Conservation (phyloP, 2,888 invertebrate species). For the Eupithecia centaureata region DNA sequence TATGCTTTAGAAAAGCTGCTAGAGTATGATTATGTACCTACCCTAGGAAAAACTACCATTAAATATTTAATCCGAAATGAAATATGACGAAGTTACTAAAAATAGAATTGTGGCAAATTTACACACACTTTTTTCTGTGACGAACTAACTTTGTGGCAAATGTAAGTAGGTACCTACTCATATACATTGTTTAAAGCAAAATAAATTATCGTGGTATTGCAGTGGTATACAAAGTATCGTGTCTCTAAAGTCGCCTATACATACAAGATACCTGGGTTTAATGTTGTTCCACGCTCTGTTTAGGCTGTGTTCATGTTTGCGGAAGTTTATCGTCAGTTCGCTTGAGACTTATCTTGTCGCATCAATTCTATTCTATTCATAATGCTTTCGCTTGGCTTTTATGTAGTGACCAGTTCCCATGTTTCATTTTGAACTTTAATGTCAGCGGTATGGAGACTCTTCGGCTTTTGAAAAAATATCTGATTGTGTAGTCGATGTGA, state of each 20-base stretch:
- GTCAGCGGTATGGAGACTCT: too few species aligned
- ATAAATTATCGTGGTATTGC: neutral
- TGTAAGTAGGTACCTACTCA: too few species aligned
- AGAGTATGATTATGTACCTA: neutral
- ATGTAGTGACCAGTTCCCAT: constrained; percentile 16
- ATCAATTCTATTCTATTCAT: constrained; percentile 31
- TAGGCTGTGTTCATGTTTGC: constrained; percentile 37
- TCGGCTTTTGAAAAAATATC: too few species aligned
- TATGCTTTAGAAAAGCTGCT: neutral
- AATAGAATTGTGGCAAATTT: too few species aligned
- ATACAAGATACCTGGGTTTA: constrained; percentile 1
- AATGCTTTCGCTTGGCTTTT: constrained; percentile 1
- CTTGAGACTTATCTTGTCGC: constrained; percentile 33
- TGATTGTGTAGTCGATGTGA: too few species aligned
- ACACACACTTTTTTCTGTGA: too few species aligned
- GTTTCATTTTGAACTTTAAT: neutral
- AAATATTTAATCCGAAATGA: too few species aligned
- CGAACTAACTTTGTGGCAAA: too few species aligned
- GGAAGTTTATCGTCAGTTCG: constrained; percentile 44
- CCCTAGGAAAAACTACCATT: neutral
- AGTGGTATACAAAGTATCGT: neutral
- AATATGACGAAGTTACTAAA: too few species aligned
- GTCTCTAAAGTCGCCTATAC: constrained; percentile 8
- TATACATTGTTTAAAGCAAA: too few species aligned
- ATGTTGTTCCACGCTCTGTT: constrained; percentile 38